A percentile compares a stretch with the other conserved stretches of the same genome.
These are phyloP conservation scores for Paracanthobrama guichenoti DNA, from an alignment of 2,113 vertebrate species.

Conservation along the genomic window DNA sequence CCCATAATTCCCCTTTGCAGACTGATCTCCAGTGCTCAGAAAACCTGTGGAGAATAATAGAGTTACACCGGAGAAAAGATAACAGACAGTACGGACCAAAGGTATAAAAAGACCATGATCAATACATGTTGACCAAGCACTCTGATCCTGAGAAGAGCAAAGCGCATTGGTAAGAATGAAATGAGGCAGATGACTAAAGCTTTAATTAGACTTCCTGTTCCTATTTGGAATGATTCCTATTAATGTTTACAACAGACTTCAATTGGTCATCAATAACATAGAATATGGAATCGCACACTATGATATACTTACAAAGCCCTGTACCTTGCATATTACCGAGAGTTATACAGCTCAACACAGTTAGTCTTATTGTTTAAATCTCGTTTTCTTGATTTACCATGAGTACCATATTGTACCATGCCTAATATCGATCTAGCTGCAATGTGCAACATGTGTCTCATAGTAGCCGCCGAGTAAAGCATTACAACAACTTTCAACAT, in stretches of 20 bases:
- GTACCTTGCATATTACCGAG: no score
- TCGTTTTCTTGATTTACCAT: no score
- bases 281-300: neutral
- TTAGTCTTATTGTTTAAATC: no score
- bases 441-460: no score
- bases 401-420: no score
- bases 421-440: no score
- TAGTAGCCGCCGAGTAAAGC: no score
- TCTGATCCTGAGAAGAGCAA: neutral
- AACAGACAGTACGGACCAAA: neutral
- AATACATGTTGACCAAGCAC: constrained; percentile 25
- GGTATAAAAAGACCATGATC: constrained; percentile 25
- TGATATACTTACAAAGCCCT: neutral
- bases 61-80: constrained; percentile 59
- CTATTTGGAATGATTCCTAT: neutral
- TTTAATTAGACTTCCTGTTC: constrained; percentile 8
- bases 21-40: constrained; percentile 96
- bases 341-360: no score
- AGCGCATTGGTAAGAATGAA: neutral
- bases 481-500: no score
- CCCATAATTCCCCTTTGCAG: constrained; percentile 98
- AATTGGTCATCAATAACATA: neutral
- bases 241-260: neutral
- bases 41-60: constrained; percentile 80
- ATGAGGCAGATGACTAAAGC: neutral